These are phyloP conservation scores for Drusus annulatus DNA, from an alignment of 1,140 invertebrate species.

Conservation along the genomic window DNA sequence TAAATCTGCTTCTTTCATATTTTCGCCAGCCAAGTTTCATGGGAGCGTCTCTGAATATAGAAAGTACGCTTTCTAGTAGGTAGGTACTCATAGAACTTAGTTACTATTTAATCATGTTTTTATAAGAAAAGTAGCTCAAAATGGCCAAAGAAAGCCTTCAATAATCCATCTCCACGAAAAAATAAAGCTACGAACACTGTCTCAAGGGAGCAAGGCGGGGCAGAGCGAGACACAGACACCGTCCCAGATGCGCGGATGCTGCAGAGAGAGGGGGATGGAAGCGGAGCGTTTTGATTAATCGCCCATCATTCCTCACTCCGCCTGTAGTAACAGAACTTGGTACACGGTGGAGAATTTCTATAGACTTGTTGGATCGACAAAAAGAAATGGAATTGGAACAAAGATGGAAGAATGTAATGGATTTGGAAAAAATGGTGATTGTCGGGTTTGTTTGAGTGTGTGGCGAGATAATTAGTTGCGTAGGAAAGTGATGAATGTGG, in stretches of 20 bases:
- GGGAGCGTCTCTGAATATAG: no score
- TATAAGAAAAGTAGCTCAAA: slow-evolving; percentile 28
- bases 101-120: slow-evolving; percentile 11
- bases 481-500: slow-evolving; percentile 28
- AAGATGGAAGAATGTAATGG: slow-evolving; percentile 43
- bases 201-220: slow-evolving; percentile 55
- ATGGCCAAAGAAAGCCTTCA: slow-evolving; percentile 33
- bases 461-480: slow-evolving; percentile 17
- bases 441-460: slow-evolving; percentile 15
- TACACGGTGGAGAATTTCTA: slow-evolving; percentile 43
- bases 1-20: no score
- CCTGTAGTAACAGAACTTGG: slow-evolving; percentile 45
- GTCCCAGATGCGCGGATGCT: neutral
- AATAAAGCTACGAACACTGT: slow-evolving; percentile 49
- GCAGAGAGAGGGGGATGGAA: neutral
- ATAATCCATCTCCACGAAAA: slow-evolving; percentile 41
- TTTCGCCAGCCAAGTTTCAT: no score
- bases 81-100: neutral
- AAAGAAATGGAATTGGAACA: slow-evolving; percentile 44
- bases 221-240: slow-evolving; percentile 27
- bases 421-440: slow-evolving; percentile 36
- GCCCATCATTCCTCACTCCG: slow-evolving; percentile 69
- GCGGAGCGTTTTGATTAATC: slow-evolving; percentile 72
- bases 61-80: no score
- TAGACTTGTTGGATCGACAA: slow-evolving; percentile 55